Percentiles rank a stretch among this genome's conserved stretches.
These are phyloP conservation scores for Adelognathus sp. DNA, from an alignment of 2,888 invertebrate genomes.

Conservation along the genomic window DNA sequence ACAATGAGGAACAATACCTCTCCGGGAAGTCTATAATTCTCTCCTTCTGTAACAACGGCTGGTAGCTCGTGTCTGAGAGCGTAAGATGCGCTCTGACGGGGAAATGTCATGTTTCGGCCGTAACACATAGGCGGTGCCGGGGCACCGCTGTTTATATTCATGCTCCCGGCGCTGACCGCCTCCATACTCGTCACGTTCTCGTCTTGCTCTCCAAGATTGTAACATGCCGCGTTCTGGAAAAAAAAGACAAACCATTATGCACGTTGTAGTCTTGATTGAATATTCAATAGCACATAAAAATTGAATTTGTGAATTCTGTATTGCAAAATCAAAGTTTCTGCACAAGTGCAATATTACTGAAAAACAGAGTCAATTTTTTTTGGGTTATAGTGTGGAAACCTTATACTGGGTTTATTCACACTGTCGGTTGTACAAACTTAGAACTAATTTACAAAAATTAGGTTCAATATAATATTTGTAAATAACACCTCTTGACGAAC, in stretches of 20 bases:
- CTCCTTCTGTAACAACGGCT: constrained; percentile 86
- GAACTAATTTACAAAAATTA: too few relatives aligned
- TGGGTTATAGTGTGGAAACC: too few relatives aligned
- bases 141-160: constrained; percentile 70
- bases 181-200: constrained; percentile 77
- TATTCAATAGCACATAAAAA: too few relatives aligned
- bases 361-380: too few relatives aligned
- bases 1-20: constrained; percentile 70
- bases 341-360: too few relatives aligned
- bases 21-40: constrained; percentile 80
- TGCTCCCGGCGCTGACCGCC: constrained; percentile 72
- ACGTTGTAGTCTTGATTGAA: too few relatives aligned
- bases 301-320: too few relatives aligned
- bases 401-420: too few relatives aligned
- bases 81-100: constrained; percentile 82
- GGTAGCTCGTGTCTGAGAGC: constrained; percentile 85
- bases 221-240: constrained; percentile 80
- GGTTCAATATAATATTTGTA: too few relatives aligned
- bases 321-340: too few relatives aligned
- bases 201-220: constrained; percentile 78
- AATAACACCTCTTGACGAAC: too few relatives aligned
- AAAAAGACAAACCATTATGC: constrained; percentile 23
- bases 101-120: constrained; percentile 86
- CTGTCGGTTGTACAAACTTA: too few relatives aligned
- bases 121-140: constrained; percentile 82